Base-by-base conservation (phyloP, 1,140 invertebrate genomes). In the Druon quercuslanigerum region DNA sequence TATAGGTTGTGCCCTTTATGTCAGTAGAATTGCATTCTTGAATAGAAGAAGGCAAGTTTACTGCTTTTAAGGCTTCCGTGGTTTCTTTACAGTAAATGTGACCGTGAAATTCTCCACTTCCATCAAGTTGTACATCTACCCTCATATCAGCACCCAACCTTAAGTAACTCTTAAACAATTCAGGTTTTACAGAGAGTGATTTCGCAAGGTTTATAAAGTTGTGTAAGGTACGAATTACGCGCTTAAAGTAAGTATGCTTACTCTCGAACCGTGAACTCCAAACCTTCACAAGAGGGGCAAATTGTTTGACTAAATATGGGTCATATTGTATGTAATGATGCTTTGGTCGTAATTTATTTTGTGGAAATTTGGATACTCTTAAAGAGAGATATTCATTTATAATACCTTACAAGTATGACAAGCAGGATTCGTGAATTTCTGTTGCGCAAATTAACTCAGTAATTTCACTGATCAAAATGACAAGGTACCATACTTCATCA, bases 401-500 rank as follows among this genome's bases (percentile, higher is more conserved):
- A 33, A 33, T 33, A 3, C 0, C 4, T 4, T 33, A 4, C 5
- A 33, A 33, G 4, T 3, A 33, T 33, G 25, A 5, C 5, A 33
- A 33, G 25, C 25, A 33, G 25, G 25, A 3, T 33, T 33, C 5
- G 5, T 33, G 25, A 4, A 33, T 33, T 33, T 33, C 25, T 33
- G 25, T 2, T 4, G 25, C 4, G 25, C 25, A 33, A 0, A 33
- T 33, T 33, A 33, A 3, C 25, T 33, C 25, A 3, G 25, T 33
- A 3, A 33, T 5, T 33, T 33, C 5, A 5, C 2, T 33, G 25
- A 33, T 2, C 4, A 33, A 4, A 33, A 33, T 2, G 3, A 33
- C 25, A 33, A 33, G 25, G 25, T 25, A 33, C 75, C 71, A 76
- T 16, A 76, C 75, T 33, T 50, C 17, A 51, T 76, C 70, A 46